Evolutionary conservation across 2,113 vertebrate genomes (phyloP).

Genomic region (Naja naja): DNA sequence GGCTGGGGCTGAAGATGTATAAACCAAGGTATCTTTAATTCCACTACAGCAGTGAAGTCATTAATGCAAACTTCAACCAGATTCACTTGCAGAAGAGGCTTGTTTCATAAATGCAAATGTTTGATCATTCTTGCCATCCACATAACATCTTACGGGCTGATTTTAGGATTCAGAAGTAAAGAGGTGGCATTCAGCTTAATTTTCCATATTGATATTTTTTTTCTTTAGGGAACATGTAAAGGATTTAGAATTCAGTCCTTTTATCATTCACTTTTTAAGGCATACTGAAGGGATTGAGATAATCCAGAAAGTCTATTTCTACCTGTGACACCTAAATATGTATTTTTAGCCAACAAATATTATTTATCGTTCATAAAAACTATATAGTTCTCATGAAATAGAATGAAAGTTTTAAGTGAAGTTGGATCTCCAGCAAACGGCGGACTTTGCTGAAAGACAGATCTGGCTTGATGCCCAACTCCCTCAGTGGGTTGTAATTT

Average conservation of each 20-base stretch:
- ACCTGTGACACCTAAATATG: background rate
- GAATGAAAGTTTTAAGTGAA: conserved; percentile 52
- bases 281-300: no score
- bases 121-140: background rate
- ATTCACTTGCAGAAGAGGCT: background rate
- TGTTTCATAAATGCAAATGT: background rate
- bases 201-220: background rate
- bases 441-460: conserved; percentile 42
- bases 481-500: conserved; percentile 64
- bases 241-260: background rate
- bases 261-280: background rate
- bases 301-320: background rate
- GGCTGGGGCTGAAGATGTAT: no score
- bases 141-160: background rate
- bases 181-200: background rate
- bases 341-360: conserved; percentile 24
- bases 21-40: background rate
- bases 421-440: conserved; percentile 45
- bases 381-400: conserved; percentile 50
- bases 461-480: conserved; percentile 47
- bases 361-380: conserved; percentile 41
- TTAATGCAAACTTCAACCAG: background rate
- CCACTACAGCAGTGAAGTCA: background rate
- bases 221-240: background rate
- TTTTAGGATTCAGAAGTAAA: background rate